phyloP scores from a whole-genome alignment of 2,888 invertebrate species.

The Chrysolina oricalcia region DNA sequence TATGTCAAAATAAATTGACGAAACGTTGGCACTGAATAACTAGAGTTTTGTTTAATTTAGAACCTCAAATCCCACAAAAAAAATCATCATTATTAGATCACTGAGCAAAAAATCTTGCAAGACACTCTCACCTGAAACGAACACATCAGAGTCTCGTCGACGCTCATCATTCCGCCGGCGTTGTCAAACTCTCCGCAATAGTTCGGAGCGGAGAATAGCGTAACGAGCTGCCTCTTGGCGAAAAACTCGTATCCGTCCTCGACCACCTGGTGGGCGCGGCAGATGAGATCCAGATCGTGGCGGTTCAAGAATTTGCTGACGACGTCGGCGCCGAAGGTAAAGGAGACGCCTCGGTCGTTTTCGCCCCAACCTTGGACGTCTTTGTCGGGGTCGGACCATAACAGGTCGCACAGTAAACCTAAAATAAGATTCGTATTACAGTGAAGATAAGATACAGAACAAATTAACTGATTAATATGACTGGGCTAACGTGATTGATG shows the following conservation, averaged over 20 bases:
- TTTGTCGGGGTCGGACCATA: constrained; percentile 99
- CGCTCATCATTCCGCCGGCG: constrained; percentile 99
- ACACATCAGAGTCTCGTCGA: constrained; percentile 99
- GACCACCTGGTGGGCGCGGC: constrained; percentile 98
- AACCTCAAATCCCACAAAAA: too few species aligned
- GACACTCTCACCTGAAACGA: constrained; percentile 85
- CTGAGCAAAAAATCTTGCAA: too few species aligned
- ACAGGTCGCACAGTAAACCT: constrained; percentile 94
- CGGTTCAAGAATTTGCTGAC: constrained; percentile 96
- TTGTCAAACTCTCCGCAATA: constrained; percentile 99
- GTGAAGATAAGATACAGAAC: neutral
- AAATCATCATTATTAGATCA: too few species aligned
- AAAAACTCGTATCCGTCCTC: constrained; percentile 99
- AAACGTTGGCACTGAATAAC: too few species aligned
- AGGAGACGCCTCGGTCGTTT: constrained; percentile 98
- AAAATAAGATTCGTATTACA: constrained; percentile 44
- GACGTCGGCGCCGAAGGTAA: constrained; percentile 98
- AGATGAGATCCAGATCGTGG: constrained; percentile 97
- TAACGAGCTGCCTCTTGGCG: constrained; percentile 97
- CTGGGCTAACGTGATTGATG: too few species aligned
- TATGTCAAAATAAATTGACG: too few species aligned
- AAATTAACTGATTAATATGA: too few species aligned
- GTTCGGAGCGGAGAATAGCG: constrained; percentile 98
- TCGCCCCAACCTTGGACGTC: constrained; percentile 96
- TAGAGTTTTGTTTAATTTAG: too few species aligned